Conservation (phyloP, 2,113 vertebrate species). For the Amia ocellicauda region DNA sequence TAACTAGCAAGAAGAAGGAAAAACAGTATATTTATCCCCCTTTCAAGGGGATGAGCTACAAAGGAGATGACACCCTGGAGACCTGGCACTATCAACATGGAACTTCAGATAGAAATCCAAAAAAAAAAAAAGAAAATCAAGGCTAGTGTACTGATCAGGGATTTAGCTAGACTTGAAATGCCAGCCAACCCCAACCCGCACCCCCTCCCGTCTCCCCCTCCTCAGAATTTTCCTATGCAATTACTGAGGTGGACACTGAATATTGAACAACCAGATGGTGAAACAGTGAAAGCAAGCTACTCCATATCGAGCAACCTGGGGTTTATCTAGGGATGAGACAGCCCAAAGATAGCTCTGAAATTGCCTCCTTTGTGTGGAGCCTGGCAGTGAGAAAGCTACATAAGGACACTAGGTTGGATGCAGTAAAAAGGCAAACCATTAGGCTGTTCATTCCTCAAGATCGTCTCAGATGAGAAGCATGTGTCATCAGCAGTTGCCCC, state of each 20-base stretch:
- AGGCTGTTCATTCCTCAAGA: background rate
- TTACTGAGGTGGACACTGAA: slow-evolving; percentile 45
- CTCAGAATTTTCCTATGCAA: slow-evolving; percentile 14
- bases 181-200: slow-evolving; percentile 57
- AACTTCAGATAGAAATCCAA: slow-evolving; percentile 45
- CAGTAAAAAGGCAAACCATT: background rate
- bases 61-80: slow-evolving; percentile 57
- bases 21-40: slow-evolving; percentile 51
- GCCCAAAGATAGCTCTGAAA: slow-evolving; percentile 7
- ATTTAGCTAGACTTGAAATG: slow-evolving; percentile 53
- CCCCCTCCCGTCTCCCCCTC: slow-evolving; percentile 24
- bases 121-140: slow-evolving; percentile 31
- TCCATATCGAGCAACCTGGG: slow-evolving; percentile 53
- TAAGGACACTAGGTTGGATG: slow-evolving; percentile 1
- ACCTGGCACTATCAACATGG: slow-evolving; percentile 60
- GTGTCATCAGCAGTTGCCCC: too few relatives aligned
- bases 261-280: slow-evolving; percentile 43
- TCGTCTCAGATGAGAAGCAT: too few relatives aligned
- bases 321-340: slow-evolving; percentile 47
- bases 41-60: slow-evolving; percentile 42
- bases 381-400: background rate
- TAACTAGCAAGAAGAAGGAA: slow-evolving; percentile 9
- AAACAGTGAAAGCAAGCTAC: slow-evolving; percentile 45
- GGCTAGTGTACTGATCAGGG: slow-evolving; percentile 43
- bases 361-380: background rate